Percentiles rank a stretch among this genome's conserved stretches.
These are phyloP conservation scores for Cantharis rustica DNA, from an alignment of 2,888 invertebrate species.

Conservation along the genomic window DNA sequence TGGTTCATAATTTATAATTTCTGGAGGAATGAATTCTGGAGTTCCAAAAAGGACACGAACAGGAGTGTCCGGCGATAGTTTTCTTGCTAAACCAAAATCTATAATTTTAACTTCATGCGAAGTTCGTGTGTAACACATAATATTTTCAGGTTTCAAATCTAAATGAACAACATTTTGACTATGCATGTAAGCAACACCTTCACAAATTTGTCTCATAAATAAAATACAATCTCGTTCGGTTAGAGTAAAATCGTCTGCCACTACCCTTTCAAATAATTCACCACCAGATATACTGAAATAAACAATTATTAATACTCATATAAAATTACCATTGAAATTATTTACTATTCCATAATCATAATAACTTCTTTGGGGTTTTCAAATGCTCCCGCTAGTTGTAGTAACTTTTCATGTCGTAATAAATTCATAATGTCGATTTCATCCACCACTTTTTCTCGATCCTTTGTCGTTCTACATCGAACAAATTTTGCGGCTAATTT, in stretches of 20 bases:
- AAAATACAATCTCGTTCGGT: conserved; percentile 86
- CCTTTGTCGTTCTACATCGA: conserved; percentile 72
- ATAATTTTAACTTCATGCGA: conserved; percentile 90
- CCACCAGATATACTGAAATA: conserved; percentile 82
- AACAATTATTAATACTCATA: not conserved
- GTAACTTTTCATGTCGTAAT: conserved; percentile 81
- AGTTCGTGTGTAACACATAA: conserved; percentile 85
- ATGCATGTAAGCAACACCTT: conserved; percentile 91
- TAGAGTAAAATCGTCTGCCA: conserved; percentile 88
- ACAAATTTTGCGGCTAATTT: conserved; percentile 84
- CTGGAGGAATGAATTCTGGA: conserved; percentile 91
- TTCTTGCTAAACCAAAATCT: conserved; percentile 89
- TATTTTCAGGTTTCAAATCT: conserved; percentile 95
- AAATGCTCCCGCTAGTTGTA: conserved; percentile 82
- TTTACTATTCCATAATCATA: conserved; percentile 92
- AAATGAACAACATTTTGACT: conserved; percentile 81
- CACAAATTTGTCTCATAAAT: conserved; percentile 90
- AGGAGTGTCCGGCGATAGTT: conserved; percentile 68
- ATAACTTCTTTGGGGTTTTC: conserved; percentile 77
- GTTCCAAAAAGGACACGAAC: conserved; percentile 83
- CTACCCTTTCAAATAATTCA: conserved; percentile 91
- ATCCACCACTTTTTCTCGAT: conserved; percentile 75
- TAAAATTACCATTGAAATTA: conserved; percentile 37
- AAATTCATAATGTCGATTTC: conserved; percentile 88
- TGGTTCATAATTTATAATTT: conserved; percentile 88